Conservation (phyloP, 30 jellyfish, hydroid and myxozoan species). For the Hydractinia symbiolongicarpus region DNA sequence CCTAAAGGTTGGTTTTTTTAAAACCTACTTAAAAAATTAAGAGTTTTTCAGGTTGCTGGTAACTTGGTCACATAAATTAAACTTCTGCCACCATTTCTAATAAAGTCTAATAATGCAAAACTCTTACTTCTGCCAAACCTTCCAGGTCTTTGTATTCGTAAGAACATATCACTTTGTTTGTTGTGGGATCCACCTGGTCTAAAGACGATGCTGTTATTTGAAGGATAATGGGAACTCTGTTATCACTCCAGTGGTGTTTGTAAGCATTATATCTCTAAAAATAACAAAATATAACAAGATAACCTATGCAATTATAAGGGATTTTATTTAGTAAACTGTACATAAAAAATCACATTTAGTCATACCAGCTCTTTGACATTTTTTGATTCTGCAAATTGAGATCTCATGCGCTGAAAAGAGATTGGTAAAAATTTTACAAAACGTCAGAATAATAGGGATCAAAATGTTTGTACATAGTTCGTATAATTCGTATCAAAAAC, state of each 20-base stretch:
- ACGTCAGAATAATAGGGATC: neutral
- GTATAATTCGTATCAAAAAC: too few species aligned
- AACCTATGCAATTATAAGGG: neutral
- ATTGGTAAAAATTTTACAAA: neutral
- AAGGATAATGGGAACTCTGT: conserved; percentile 64
- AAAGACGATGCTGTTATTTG: conserved; percentile 93
- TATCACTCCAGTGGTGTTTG: conserved; percentile 95
- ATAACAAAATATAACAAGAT: neutral
- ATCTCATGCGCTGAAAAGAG: conserved; percentile 64
- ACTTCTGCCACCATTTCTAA: conserved; percentile 1
- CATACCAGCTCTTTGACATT: conserved; percentile 52
- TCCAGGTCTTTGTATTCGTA: conserved; percentile 92
- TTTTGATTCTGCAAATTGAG: conserved; percentile 73
- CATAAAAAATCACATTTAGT: neutral
- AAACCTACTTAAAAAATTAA: too few species aligned
- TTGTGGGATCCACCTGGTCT: conserved; percentile 67
- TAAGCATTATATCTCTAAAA: conserved; percentile 76
- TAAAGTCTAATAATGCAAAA: neutral
- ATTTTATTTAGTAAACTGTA: neutral
- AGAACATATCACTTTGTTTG: conserved; percentile 63
- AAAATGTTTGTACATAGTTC: too few species aligned
- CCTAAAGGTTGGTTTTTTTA: too few species aligned
- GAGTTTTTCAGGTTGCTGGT: neutral
- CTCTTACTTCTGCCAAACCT: conserved; percentile 73
- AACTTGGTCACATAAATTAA: neutral